These are phyloP conservation scores for Hemibates koningsi DNA, from an alignment of 2,113 vertebrate genomes.

Conservation along the genomic window DNA sequence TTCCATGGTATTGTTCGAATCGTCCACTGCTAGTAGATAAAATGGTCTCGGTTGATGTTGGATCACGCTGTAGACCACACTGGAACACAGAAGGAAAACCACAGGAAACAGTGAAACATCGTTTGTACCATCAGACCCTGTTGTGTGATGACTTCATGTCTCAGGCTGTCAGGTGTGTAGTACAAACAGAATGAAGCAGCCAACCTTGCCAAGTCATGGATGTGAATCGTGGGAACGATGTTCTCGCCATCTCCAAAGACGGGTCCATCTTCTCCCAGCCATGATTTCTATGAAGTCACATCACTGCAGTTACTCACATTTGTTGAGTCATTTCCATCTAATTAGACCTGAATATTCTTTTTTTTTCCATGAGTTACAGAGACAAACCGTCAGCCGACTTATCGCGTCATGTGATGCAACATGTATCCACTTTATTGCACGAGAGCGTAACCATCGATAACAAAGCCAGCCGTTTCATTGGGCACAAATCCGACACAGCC, in stretches of 20 bases:
- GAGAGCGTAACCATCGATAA: background rate
- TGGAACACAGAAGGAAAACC: slow-evolving; percentile 31
- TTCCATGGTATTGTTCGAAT: slow-evolving; percentile 73
- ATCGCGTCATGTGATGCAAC: background rate
- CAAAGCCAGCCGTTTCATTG: background rate
- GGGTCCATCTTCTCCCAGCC: slow-evolving; percentile 77
- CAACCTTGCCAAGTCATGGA: slow-evolving; percentile 84
- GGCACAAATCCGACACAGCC: background rate
- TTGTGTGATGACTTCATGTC: fast-evolving
- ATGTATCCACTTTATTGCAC: background rate
- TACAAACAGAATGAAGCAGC: background rate
- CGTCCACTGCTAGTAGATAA: slow-evolving; percentile 85
- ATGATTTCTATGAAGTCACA: slow-evolving; percentile 69
- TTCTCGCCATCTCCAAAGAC: slow-evolving; percentile 85
- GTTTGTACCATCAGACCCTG: background rate
- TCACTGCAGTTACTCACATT: background rate
- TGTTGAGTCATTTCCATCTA: background rate
- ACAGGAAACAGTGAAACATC: background rate
- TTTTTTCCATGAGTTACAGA: background rate
- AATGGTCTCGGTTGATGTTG: slow-evolving; percentile 70
- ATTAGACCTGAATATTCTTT: background rate
- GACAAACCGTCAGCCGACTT: background rate
- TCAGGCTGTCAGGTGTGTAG: background rate
- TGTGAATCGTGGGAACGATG: slow-evolving; percentile 82
- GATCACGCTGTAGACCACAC: slow-evolving; percentile 83